Evolutionary conservation across 2,797 vertebrate species (phyloP).

Genomic region (Mormyrops boulengeri): DNA sequence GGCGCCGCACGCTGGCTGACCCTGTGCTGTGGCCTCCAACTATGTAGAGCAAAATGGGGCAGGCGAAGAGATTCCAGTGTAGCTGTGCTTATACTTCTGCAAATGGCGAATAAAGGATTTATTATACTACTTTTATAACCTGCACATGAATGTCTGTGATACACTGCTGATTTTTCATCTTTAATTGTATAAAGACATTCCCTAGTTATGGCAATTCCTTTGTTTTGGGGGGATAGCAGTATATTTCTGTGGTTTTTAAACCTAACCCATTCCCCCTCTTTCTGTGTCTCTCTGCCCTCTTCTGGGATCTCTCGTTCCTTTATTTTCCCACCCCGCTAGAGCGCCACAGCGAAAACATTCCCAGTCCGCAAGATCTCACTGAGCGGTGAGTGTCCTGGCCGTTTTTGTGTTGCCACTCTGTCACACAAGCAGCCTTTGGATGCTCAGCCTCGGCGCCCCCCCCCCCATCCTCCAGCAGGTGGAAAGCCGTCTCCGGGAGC

Average conservation of each 20-base stretch:
- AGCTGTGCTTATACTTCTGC: neutral
- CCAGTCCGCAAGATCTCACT: conserved; percentile 82
- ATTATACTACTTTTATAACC: neutral
- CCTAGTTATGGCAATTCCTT: neutral
- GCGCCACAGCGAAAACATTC: conserved; percentile 67
- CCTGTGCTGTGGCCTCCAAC: neutral
- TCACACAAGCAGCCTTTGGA: neutral
- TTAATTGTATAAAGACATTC: neutral
- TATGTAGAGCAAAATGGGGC: neutral
- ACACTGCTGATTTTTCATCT: neutral
- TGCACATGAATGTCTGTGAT: no score
- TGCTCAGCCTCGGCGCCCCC: neutral
- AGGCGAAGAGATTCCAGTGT: neutral
- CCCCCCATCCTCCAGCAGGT: conserved; percentile 36
- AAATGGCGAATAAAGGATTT: neutral
- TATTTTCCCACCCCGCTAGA: conserved; percentile 59
- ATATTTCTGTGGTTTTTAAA: neutral
- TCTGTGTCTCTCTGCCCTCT: neutral
- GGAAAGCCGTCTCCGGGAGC: conserved; percentile 54
- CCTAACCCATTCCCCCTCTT: neutral
- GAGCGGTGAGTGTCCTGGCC: conserved; percentile 68
- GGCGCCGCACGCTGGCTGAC: neutral
- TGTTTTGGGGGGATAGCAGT: neutral
- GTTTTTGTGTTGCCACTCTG: neutral
- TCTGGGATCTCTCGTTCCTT: no score